These are phyloP conservation scores for Squalus acanthias DNA, from an alignment of 2,797 vertebrate genomes.

Conservation along the genomic window DNA sequence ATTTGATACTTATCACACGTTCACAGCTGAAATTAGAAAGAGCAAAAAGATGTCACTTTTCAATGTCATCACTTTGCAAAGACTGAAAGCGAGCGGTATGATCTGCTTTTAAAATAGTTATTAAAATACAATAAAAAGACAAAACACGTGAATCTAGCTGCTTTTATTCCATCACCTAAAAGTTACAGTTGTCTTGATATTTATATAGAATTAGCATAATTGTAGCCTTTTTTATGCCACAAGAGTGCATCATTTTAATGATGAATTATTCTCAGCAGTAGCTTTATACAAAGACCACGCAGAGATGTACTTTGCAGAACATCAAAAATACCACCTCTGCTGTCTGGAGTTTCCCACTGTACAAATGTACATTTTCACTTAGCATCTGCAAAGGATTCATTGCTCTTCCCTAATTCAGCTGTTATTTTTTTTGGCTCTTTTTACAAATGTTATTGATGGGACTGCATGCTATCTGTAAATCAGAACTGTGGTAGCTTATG, in stretches of 20 bases:
- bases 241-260: background rate
- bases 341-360: background rate
- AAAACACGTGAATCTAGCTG: background rate
- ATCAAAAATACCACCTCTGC: background rate
- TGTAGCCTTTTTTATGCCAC: background rate
- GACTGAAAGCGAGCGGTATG: background rate
- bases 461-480: background rate
- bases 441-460: background rate
- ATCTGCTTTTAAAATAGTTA: background rate
- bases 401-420: background rate
- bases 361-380: background rate
- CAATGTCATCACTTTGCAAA: background rate
- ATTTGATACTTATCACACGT: background rate
- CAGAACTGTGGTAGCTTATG: background rate
- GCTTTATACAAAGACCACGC: no score
- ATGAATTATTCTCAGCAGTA: background rate
- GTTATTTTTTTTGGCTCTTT: background rate
- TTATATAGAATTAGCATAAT: background rate
- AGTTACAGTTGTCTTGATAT: background rate
- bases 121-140: background rate
- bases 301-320: background rate
- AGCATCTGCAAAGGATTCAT: background rate
- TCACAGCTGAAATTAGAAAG: background rate
- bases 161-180: background rate
- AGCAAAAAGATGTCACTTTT: background rate